Base-by-base conservation (phyloP, 2,888 invertebrate species). In the Vanessa cardui region DNA sequence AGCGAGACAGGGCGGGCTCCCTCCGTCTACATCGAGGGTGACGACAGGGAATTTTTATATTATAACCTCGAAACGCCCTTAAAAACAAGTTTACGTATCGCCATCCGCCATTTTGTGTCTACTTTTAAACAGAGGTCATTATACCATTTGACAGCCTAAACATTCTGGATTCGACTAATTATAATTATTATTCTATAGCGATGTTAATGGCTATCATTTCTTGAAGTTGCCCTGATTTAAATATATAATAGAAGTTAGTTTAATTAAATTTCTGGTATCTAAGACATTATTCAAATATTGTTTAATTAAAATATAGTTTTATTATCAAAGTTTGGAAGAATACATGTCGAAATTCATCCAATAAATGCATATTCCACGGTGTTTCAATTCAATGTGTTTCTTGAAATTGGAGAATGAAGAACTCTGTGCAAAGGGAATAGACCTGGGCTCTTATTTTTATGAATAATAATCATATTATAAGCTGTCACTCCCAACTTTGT, bases 61-160 rank as follows among this genome's bases (percentile, higher is more conserved):
- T 85, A 87, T 84, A 86, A 90, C 90, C 89, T 90, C 88, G 83
- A 89, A 87, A 88, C 87, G 88, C 77, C 89, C 89, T 89, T 77
- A 74, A 74, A 75, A 78, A 78, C 78, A 74, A 76, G 78, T 77
- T 78, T 74, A 73, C 64, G 73, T 76, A 76, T 74, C 74, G 66
- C 61, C 8, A 31, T 18, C 69, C 61, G 71, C 72, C 71, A 71
- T 73, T 70, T 72, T 74, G 76, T 72, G 71, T 70, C 73, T 72
- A 68, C 70, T 72, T 71, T 58, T 26, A 47, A 72, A 68, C 65
- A 64, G 68, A 73, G 73, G 75, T 75, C 74, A 73, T 70, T 73
- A 74, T 68, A 73, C 74, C 69, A 69, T 73, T 66, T 69, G 67
- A 63, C 63, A 65, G 62, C 64, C 56, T 68, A 54, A 59, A 64